These are phyloP conservation scores for Hedya salicella DNA, from an alignment of 2,888 invertebrate species.

Conservation along the genomic window DNA sequence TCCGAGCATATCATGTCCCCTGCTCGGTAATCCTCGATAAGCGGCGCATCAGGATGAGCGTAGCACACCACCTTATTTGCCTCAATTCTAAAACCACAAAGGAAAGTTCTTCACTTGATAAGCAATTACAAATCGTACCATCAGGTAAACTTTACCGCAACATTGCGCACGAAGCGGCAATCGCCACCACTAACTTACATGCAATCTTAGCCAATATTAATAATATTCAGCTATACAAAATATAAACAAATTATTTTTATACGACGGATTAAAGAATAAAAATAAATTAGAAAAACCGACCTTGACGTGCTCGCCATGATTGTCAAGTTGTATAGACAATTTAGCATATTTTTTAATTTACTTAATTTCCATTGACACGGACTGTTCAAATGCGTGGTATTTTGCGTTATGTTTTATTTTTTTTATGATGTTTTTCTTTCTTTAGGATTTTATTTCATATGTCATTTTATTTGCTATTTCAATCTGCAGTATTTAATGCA, in stretches of 20 bases:
- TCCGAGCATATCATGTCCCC: slow-evolving; percentile 99
- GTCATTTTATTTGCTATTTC: too few relatives aligned
- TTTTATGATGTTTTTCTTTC: too few relatives aligned
- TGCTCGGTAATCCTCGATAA: slow-evolving; percentile 99
- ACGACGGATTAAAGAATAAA: slow-evolving; percentile 61
- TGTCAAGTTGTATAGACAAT: slow-evolving; percentile 68
- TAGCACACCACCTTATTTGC: slow-evolving; percentile 94
- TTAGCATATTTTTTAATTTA: slow-evolving; percentile 44
- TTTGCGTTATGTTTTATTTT: background rate
- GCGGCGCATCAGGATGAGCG: slow-evolving; percentile 97
- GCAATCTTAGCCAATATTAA: slow-evolving; percentile 57
- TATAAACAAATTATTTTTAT: slow-evolving; percentile 55
- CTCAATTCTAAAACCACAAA: slow-evolving; percentile 86
- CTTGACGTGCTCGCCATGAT: slow-evolving; percentile 89
- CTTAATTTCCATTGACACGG: background rate
- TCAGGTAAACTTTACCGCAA: slow-evolving; percentile 54
- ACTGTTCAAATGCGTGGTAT: background rate
- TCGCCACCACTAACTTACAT: slow-evolving; percentile 61
- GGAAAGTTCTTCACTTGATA: slow-evolving; percentile 64
- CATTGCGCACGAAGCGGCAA: slow-evolving; percentile 48
- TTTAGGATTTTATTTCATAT: too few relatives aligned
- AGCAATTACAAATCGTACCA: slow-evolving; percentile 70
- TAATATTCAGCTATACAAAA: slow-evolving; percentile 55
- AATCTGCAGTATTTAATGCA: too few relatives aligned
- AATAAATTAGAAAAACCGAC: slow-evolving; percentile 81